Base-by-base conservation (phyloP, 1,140 invertebrate genomes). In the Dryas iulia region DNA sequence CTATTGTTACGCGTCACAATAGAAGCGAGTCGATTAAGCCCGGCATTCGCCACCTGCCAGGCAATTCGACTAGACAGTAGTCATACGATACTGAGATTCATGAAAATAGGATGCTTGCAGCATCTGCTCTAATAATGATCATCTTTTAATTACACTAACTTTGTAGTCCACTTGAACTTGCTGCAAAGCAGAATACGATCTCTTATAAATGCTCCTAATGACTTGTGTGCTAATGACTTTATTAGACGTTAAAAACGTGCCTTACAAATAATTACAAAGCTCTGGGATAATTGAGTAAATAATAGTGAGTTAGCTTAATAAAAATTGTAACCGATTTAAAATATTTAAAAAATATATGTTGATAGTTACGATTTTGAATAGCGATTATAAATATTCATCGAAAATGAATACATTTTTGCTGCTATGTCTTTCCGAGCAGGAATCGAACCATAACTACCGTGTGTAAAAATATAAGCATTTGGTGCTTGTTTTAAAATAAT, bases 1-100 rank as follows among this genome's bases (percentile, higher is more conserved):
- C 54, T 58, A 66, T 59, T 59, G 64, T 66, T 30, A 14, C 33
- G 31, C 8, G 31, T 58, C 23, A 66, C 64, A 66, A 66, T 66
- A 47, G 53, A 58, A 66, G 14, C 33, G 54, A 58, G 35, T 39
- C 33, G 64, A 66, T 66, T 58, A 66, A 66, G 24, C 33, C 33
- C n/a, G 33, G 54, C 14, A 47, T 26, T 52, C 33, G 31, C 64
- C 64, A 66, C 64, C 64, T 66, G 64, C 64, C 33, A 18, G 33
- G 8, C 64, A 59, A 59, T 59, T 30, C 63, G 8, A 66, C 33
- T 12, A 35, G 56, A 66, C 56, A 47, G 33, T 57, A 57, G 31
- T 52, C 63, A 31, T 30, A 35, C 24, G 23, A 66, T 59, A 66
- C 33, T 30, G 21, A 14, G 31, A 39, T 39, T 57, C 25, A 31